phyloP scores from a whole-genome alignment of 2,797 vertebrate genomes.

The Bovichtus variegatus region DNA sequence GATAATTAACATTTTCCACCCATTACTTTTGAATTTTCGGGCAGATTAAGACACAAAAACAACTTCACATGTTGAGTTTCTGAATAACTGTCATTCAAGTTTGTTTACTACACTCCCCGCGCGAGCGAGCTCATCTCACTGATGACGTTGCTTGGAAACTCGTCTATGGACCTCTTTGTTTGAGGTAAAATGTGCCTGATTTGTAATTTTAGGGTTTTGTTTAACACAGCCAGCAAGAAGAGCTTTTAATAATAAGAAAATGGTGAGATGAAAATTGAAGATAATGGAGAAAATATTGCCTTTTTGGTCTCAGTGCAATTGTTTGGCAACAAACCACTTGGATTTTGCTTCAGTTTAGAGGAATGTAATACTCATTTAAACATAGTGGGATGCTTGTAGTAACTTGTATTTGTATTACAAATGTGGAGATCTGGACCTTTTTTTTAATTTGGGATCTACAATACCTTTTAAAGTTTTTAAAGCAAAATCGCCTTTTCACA shows the following conservation, averaged over 20 bases:
- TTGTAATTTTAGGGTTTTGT: not conserved
- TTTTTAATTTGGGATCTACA: not conserved
- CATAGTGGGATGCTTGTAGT: too few species aligned
- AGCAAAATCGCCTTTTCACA: not conserved
- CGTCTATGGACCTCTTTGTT: not conserved
- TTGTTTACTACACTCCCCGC: not conserved
- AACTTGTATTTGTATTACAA: too few species aligned
- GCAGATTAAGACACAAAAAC: too few species aligned
- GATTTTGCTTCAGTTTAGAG: constrained; percentile 6
- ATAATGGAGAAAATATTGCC: constrained; percentile 16
- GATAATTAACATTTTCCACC: too few species aligned
- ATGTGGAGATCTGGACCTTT: not conserved
- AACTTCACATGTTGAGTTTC: too few species aligned
- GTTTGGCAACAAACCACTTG: constrained; percentile 8
- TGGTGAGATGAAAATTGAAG: not conserved
- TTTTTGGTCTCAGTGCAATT: not conserved
- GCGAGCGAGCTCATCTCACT: not conserved
- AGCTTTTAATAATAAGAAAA: constrained; percentile 3
- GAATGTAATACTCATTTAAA: constrained; percentile 4
- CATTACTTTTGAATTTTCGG: too few species aligned
- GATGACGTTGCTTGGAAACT: not conserved
- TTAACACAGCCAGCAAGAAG: not conserved
- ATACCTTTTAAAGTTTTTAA: not conserved
- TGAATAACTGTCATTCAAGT: too few species aligned
- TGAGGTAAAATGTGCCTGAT: not conserved